A percentile compares a stretch with the other conserved stretches of the same genome.
These are phyloP conservation scores for Amphipoea lucens DNA, from an alignment of 2,888 invertebrate species.

Conservation along the genomic window DNA sequence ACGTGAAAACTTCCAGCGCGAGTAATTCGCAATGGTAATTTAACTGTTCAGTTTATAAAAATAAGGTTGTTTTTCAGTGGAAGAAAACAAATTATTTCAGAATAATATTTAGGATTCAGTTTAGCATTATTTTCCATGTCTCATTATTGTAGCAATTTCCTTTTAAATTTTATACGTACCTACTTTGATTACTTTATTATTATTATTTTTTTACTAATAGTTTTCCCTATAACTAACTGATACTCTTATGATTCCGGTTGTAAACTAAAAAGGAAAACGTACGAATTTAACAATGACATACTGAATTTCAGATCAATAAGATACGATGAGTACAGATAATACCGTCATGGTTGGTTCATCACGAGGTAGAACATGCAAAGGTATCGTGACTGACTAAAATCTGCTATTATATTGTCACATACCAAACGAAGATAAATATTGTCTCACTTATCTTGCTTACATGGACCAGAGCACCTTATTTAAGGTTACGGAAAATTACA, in stretches of 20 bases:
- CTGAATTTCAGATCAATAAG: constrained; percentile 27
- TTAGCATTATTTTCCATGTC: neutral
- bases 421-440: constrained; percentile 36
- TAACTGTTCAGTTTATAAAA: constrained; percentile 1
- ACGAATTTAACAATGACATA: neutral
- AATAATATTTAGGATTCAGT: neutral
- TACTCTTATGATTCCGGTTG: neutral
- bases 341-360: constrained; percentile 21
- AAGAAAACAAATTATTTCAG: neutral
- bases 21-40: constrained; percentile 21
- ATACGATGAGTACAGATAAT: constrained; percentile 32
- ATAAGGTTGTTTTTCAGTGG: neutral
- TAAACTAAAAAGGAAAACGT: constrained; percentile 3
- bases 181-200: neutral
- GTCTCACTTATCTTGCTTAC: constrained; percentile 40
- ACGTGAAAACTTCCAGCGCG: neutral
- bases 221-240: neutral
- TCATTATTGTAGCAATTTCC: neutral
- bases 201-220: neutral
- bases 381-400: constrained; percentile 43
- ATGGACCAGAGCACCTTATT: constrained; percentile 14
- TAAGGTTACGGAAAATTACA: constrained; percentile 31
- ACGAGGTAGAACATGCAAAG: constrained; percentile 48
- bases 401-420: constrained; percentile 45
- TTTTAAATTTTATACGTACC: neutral